Percentiles rank a stretch among this genome's conserved stretches.
phyloP scores from a whole-genome alignment of 2,888 invertebrate genomes.

The Drosophila falleni region DNA sequence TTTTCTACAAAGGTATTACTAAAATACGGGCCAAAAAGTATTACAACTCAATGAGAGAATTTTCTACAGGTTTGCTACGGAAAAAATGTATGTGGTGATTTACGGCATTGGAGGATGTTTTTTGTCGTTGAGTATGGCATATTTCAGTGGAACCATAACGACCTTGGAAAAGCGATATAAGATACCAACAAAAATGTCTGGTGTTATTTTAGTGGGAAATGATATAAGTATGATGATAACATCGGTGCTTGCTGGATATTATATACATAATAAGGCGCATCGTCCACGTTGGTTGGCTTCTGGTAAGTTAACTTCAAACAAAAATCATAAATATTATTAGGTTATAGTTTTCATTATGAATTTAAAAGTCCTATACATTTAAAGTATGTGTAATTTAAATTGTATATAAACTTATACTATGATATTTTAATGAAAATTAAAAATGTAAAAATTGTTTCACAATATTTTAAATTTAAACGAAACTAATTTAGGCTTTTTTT shows the following conservation, averaged over 20 bases:
- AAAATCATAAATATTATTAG: no score
- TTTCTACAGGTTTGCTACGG: conserved; percentile 82
- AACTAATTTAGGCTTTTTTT: no score
- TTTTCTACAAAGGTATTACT: conserved; percentile 86
- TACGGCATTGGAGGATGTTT: conserved; percentile 89
- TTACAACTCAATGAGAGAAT: neutral
- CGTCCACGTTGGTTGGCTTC: conserved; percentile 90
- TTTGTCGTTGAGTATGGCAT: conserved; percentile 89
- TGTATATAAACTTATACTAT: no score
- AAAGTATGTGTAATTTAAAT: no score
- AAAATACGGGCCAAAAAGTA: neutral
- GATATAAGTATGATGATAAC: conserved; percentile 90
- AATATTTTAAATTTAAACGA: no score
- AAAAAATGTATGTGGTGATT: conserved; percentile 86
- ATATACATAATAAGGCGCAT: conserved; percentile 88
- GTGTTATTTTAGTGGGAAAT: conserved; percentile 90
- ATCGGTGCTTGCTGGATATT: conserved; percentile 89
- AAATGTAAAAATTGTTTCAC: no score
- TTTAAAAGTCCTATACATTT: no score
- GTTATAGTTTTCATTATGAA: no score
- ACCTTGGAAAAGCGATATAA: conserved; percentile 90
- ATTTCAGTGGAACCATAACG: conserved; percentile 90
- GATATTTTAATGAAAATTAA: no score
- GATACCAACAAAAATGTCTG: conserved; percentile 89
- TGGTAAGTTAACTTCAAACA: conserved; percentile 62